phyloP scores from a whole-genome alignment of 2,888 invertebrate species.

The Barypeithes pellucidus region DNA sequence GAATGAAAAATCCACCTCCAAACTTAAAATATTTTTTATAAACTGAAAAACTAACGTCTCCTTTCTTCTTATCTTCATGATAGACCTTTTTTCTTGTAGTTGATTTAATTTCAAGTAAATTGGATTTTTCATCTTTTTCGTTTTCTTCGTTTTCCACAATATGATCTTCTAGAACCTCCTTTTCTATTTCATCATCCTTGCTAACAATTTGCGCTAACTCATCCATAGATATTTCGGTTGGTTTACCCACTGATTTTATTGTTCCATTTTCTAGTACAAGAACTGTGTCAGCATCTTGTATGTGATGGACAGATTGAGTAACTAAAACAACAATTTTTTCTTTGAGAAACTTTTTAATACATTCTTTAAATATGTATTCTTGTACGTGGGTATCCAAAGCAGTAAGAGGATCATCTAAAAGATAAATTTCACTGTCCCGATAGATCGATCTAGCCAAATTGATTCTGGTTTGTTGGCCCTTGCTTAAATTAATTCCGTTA shows the following conservation, averaged over 20 bases:
- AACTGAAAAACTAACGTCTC: slow-evolving; percentile 59
- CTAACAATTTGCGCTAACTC: slow-evolving; percentile 81
- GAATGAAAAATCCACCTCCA: slow-evolving; percentile 59
- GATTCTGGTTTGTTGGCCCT: slow-evolving; percentile 89
- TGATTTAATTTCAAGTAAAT: slow-evolving; percentile 56
- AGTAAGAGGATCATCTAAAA: slow-evolving; percentile 90
- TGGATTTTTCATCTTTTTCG: slow-evolving; percentile 30
- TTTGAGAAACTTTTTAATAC: slow-evolving; percentile 76
- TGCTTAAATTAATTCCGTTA: slow-evolving; percentile 80
- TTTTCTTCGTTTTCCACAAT: slow-evolving; percentile 59
- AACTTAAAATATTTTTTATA: slow-evolving; percentile 61
- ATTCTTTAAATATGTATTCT: slow-evolving; percentile 87
- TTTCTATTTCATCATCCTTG: slow-evolving; percentile 63
- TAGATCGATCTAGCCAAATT: slow-evolving; percentile 89
- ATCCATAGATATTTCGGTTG: slow-evolving; percentile 79
- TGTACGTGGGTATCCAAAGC: slow-evolving; percentile 90
- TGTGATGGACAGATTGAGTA: slow-evolving; percentile 79
- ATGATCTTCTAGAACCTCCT: no score
- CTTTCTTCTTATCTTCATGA: slow-evolving; percentile 60
- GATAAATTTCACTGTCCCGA: slow-evolving; percentile 85
- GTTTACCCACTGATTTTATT: slow-evolving; percentile 76
- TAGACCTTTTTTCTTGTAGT: slow-evolving; percentile 59
- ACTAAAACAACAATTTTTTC: slow-evolving; percentile 81
- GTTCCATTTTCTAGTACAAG: slow-evolving; percentile 68
- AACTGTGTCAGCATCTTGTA: slow-evolving; percentile 69